Conservation (phyloP, 2,113 vertebrate genomes). For the Todiramphus chloris region DNA sequence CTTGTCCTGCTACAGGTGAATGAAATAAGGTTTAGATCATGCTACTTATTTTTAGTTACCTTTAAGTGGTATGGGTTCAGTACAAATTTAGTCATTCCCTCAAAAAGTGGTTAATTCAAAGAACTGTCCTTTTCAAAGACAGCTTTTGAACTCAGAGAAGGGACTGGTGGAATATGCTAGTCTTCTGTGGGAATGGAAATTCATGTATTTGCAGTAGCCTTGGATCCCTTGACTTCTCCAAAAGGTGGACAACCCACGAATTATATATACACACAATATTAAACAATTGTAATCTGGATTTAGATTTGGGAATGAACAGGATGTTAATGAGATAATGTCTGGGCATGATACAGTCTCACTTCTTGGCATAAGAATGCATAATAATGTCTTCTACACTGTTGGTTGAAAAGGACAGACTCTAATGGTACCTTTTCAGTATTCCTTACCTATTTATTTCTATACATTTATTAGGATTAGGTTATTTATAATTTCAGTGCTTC, state of each 20-base stretch:
- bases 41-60: neutral
- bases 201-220: neutral
- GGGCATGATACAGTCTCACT: neutral
- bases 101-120: neutral
- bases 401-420: neutral
- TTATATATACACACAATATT: neutral
- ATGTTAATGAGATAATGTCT: conserved; percentile 39
- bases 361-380: neutral
- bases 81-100: neutral
- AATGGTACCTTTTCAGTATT: neutral
- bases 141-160: neutral
- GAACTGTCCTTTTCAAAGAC: neutral
- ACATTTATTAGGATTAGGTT: neutral
- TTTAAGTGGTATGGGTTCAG: neutral
- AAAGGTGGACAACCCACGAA: neutral
- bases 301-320: conserved; percentile 13
- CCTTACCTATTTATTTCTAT: neutral
- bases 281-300: neutral
- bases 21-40: neutral
- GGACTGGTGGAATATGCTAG: neutral
- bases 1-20: neutral
- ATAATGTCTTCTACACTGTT: neutral
- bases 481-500: neutral
- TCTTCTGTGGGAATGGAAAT: neutral
- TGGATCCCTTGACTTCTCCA: neutral